Conservation (phyloP, 2,113 vertebrate species). For the Suncus etruscus region DNA sequence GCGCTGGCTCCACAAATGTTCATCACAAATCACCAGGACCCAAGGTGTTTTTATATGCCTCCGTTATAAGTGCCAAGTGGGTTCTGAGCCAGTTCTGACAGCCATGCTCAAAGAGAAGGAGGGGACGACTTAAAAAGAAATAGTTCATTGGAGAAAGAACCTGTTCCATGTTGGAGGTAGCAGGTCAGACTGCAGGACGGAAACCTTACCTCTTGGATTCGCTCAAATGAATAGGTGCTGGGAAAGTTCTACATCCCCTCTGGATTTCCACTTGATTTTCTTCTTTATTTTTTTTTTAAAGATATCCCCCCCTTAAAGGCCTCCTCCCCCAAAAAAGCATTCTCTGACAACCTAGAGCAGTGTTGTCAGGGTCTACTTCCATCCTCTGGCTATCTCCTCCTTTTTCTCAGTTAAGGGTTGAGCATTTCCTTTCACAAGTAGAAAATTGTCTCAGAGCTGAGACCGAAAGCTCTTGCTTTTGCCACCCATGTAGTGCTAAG, state of each 20-base stretch:
- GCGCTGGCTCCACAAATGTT: conserved; percentile 33
- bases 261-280: rapidly evolving
- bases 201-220: neutral
- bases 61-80: neutral
- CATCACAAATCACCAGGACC: neutral
- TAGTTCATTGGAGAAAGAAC: conserved; percentile 40
- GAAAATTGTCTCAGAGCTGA: neutral
- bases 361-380: rapidly evolving
- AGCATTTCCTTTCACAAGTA: neutral
- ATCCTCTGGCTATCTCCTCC: neutral
- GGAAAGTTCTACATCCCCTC: neutral
- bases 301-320: neutral
- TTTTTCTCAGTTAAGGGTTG: too few species aligned
- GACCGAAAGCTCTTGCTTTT: neutral
- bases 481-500: neutral
- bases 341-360: neutral
- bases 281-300: neutral
- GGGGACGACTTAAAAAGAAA: neutral
- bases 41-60: conserved; percentile 6
- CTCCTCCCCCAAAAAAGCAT: neutral
- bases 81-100: conserved; percentile 31
- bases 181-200: neutral
- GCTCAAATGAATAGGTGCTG: rapidly evolving
- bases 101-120: conserved; percentile 5
- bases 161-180: neutral